Evolutionary conservation across 2,113 vertebrate genomes (phyloP), one percentile per base, ranked within the genome.

Genomic region (Archocentrus centrarchus): DNA sequence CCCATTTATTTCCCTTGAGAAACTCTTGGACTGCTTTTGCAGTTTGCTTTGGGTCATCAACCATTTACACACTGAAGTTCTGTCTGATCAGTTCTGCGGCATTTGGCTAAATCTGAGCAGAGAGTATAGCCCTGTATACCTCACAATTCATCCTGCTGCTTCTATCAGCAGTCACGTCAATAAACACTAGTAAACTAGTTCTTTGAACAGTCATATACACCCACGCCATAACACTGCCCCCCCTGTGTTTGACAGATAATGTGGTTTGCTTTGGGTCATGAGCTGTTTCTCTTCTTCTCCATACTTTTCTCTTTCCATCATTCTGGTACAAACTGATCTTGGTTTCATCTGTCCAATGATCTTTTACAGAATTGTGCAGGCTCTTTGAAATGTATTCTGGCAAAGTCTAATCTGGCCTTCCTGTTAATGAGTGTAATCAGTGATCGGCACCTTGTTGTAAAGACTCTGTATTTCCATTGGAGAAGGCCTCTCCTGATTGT

Each of bases 201-300:
- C 44, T 22, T 17, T 22, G 47, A 41, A 5, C 64, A 47, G 41
- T 2, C 41, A 18, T 68, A 47, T 22, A 47, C 17, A 39, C 22
- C 37, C 9, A 39, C 9, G 9, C 37, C 63, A 68, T 4, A 24
- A 22, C 13, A 2, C 17, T 66, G 44, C 39, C 63, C 6, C 41
- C 39, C 17, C 39, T 37, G 10, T 27, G 14, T 27, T 6, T 27
- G 5, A 47, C 15, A 66, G 22, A 68, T 47, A 17, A 68, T 6
- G 44, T 6, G 8, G 0, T 27, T 47, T 47, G 0, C 2, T 66
- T 66, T 44, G 24, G 39, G 9, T 66, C 39, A 17, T 27, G 39
- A 47, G 39, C 63, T 0, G 37, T 41, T 41, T 41, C 39, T 41
- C 39, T 41, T 11, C 10, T 11, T 41, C 10, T 41, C 10, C 39